A percentile compares a stretch with the other conserved stretches of the same genome.
Conservation (phyloP, 2,797 vertebrate species). For the Lerista edwardsae region DNA sequence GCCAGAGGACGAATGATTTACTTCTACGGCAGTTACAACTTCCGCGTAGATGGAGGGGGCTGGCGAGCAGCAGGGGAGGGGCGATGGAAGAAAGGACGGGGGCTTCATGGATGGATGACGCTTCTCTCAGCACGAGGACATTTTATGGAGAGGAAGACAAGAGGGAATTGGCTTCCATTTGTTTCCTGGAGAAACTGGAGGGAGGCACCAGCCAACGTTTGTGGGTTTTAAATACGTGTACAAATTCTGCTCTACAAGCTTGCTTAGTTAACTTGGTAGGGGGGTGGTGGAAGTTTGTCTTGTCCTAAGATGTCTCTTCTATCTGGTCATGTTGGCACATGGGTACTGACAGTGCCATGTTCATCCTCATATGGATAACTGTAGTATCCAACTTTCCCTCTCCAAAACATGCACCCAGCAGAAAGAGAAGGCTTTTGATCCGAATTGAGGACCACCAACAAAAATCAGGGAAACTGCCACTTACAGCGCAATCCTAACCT, state of each 20-base stretch:
- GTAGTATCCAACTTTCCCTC: too few species aligned
- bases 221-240: background rate
- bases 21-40: constrained; percentile 68
- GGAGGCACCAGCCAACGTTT: background rate
- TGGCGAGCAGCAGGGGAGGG: constrained; percentile 55
- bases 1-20: constrained; percentile 77
- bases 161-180: background rate
- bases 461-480: too few species aligned
- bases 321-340: too few species aligned
- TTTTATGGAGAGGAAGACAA: too few species aligned
- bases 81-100: background rate
- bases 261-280: background rate
- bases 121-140: background rate
- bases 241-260: background rate
- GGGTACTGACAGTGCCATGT: too few species aligned
- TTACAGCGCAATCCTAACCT: too few species aligned
- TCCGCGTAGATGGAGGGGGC: constrained; percentile 73
- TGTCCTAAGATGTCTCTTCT: background rate
- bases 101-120: background rate
- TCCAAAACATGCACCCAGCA: too few species aligned
- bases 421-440: too few species aligned
- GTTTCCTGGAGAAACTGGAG: too few species aligned
- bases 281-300: too few species aligned
- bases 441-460: too few species aligned
- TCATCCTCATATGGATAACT: too few species aligned